Evolutionary conservation across 2,113 vertebrate genomes (phyloP), one percentile per base, ranked within the genome.

Genomic region (Chaetura pelagica): DNA sequence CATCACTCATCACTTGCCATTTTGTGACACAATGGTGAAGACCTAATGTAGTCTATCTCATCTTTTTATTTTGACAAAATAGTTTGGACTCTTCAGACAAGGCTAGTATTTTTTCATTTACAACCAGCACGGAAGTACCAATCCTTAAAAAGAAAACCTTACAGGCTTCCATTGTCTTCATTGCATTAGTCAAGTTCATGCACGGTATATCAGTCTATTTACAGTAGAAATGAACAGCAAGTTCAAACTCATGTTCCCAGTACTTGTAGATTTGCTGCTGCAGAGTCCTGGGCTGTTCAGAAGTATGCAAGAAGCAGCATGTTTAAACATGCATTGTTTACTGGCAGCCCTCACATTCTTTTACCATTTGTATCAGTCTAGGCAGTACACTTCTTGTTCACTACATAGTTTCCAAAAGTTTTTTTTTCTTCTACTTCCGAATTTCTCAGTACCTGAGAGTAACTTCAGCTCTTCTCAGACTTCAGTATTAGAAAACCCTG

Each of bases 281-380:
- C 38, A 51, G 79, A 88, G 69, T 14, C 26, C 57, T 74, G 27
- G 48, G 29, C 51, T 90, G 71, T 62, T 74, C 4, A 27, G 48
- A 63, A 61, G 49, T 8, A 34, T 20, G 49, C 42, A 84, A 42
- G 64, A 63, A 84, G 57, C 73, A 72, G 84, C 95, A 4, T 61
- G 96, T 95, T 89, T 9, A 30, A 80, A 88, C 96, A 92, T 8
- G 96, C 48, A 5, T 18, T 17, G 34, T 57, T 93, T 84, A 52
- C 93, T 84, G 91, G 73, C 51, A 48, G 77, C 76, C 23, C 88
- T 61, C 48, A 55, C 72, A n/a, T 87, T 90, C 76, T n/a, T 92
- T 77, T 35, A n/a, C 44, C 61, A 29, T 55, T 78, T 55, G 26
- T 40, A 1, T 81, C 48, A 48, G 18, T 38, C 38, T 38, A 55